Evolutionary conservation across 2,797 vertebrate genomes (phyloP), one percentile per base, ranked within the genome.

Genomic region (Alexandromys oeconomus): DNA sequence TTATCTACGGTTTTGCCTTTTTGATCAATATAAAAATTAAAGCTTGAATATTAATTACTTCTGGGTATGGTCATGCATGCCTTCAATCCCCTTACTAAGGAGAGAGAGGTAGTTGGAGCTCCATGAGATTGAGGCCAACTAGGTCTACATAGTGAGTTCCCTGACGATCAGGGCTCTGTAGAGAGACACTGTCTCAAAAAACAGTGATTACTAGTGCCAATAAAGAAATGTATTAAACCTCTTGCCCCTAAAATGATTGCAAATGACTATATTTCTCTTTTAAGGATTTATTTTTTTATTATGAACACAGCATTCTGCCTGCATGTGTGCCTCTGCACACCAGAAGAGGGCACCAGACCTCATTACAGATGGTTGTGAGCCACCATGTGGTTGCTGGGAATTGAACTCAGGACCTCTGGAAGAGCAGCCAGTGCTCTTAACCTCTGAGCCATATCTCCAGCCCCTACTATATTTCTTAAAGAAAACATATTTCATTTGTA

Each of bases 31-130:
- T 73, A n/a, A 54, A 80, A 61, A 48, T n/a, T 25, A 14, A 93
- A 87, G 87, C 59, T 91, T 94, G 37, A 96, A 85, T 87, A 65
- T n/a, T 87, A 79, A 84, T n/a, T 88, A 27, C 48, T 73, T 2
- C 6, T 14, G 6, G 31, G 19, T 25, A 46, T 14, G 2, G 31
- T 25, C 6, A 10, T 51, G 21, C 31, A 67, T n/a, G 31, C 4
- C 43, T 51, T 51, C 46, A 69, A 27, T n/a, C 43, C 19, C 31
- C 19, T 14, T n/a, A n/a, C 31, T 67, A 31, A 25, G 82, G 31
- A n/a, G 2, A 31, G 12, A 51, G 61, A n/a, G 13, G 43, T 7
- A 25, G 19, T 34, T 25, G 11, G 2, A 23, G 25, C 43, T 69
- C 63, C 15, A 46, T 67, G 31, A 85, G 82, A 21, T 5, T 34